Conservation (phyloP, 2,888 invertebrate genomes). For the Caenorhabditis sp. region DNA sequence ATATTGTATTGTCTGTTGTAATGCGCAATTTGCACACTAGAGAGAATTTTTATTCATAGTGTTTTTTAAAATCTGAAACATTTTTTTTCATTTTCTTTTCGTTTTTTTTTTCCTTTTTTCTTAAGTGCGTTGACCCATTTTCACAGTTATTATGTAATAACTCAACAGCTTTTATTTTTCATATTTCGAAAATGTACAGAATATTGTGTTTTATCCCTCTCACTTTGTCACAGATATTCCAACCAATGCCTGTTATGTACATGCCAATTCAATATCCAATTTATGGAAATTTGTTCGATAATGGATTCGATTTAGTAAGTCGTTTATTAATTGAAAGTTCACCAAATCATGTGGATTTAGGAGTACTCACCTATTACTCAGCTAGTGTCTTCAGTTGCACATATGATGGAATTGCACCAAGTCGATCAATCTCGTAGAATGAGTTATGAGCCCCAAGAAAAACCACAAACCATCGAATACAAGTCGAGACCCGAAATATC, state of each 20-base stretch:
- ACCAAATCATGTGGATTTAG: neutral
- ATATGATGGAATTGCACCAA: conserved; percentile 34
- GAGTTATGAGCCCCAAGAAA: neutral
- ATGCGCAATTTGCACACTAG: too few relatives aligned
- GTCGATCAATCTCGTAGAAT: conserved; percentile 4
- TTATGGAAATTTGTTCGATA: conserved; percentile 28
- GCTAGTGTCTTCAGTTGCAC: conserved; percentile 34
- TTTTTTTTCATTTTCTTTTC: too few relatives aligned
- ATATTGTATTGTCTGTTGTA: too few relatives aligned
- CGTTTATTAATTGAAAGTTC: neutral
- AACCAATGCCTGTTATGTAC: conserved; percentile 17
- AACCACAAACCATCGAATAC: too few relatives aligned
- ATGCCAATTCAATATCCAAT: conserved; percentile 9
- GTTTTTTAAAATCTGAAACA: too few relatives aligned
- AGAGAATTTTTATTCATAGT: too few relatives aligned
- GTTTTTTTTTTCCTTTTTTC: neutral
- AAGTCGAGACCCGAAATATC: conserved; percentile 1
- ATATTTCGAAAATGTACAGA: neutral
- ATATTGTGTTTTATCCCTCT: neutral
- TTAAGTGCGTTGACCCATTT: neutral
- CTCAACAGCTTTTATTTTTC: neutral
- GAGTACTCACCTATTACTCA: conserved; percentile 39
- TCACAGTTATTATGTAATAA: conserved; percentile 9
- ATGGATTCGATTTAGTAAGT: conserved; percentile 17
- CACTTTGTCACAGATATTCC: conserved; percentile 20